Evolutionary conservation across 2,888 invertebrate species (phyloP).

Genomic region (Eretmocerus hayati): DNA sequence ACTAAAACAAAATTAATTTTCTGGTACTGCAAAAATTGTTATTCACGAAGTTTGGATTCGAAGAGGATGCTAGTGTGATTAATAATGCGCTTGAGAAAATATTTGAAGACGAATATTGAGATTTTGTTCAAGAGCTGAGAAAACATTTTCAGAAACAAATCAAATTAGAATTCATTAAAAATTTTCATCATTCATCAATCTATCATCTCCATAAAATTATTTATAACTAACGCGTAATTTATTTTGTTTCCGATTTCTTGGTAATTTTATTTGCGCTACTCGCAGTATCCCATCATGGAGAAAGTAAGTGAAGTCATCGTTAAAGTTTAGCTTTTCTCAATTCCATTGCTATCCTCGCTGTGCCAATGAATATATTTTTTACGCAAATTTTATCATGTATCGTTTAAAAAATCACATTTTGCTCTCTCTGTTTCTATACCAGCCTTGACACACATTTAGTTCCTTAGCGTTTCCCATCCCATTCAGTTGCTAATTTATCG

Average conservation of each 20-base stretch:
- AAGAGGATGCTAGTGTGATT: neutral
- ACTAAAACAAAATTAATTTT: neutral
- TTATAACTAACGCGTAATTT: slow-evolving; percentile 44
- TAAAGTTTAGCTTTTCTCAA: slow-evolving; percentile 21
- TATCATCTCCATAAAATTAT: slow-evolving; percentile 17
- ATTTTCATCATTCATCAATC: slow-evolving; percentile 18
- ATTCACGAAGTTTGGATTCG: neutral
- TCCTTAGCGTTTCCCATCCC: no score
- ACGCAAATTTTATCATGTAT: slow-evolving; percentile 13
- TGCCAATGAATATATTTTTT: slow-evolving; percentile 2
- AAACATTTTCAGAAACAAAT: slow-evolving; percentile 4
- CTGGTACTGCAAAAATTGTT: neutral
- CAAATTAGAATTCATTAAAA: slow-evolving; percentile 9
- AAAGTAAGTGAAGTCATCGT: slow-evolving; percentile 66
- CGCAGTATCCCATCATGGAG: slow-evolving; percentile 92
- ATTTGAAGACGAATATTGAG: neutral
- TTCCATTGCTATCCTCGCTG: slow-evolving; percentile 14
- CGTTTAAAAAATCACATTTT: slow-evolving; percentile 6
- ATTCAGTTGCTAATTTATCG: slow-evolving; percentile 8
- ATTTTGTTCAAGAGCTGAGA: slow-evolving; percentile 13
- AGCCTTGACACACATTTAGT: slow-evolving; percentile 17
- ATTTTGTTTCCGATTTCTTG: slow-evolving; percentile 47
- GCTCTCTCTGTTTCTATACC: slow-evolving; percentile 1
- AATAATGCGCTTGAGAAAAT: slow-evolving; percentile 10
- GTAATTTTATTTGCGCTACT: slow-evolving; percentile 49